Evolutionary conservation across 2,113 vertebrate genomes (phyloP).

Genomic region (Phoxinus phoxinus): DNA sequence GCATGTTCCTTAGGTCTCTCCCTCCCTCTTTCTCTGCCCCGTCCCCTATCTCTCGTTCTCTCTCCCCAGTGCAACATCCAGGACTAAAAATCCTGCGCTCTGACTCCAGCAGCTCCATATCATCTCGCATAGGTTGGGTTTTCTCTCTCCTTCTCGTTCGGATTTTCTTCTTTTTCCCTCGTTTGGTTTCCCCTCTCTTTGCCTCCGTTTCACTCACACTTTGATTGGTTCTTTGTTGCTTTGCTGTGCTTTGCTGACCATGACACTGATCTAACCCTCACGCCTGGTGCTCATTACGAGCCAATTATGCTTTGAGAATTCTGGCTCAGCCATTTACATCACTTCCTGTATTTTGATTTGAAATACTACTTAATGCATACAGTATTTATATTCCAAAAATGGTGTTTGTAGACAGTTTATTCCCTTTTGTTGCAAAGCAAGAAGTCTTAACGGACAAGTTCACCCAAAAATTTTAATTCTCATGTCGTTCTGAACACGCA

Average conservation of each 20-base stretch:
- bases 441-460: background rate
- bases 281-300: slow-evolving; percentile 39
- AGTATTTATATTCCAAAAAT: background rate
- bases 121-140: slow-evolving; percentile 90
- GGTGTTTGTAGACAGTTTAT: slow-evolving; percentile 1
- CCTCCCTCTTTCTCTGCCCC: slow-evolving; percentile 57
- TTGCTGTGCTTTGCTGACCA: slow-evolving; percentile 72
- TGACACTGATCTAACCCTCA: slow-evolving; percentile 67
- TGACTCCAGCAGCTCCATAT: slow-evolving; percentile 93
- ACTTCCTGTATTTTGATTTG: slow-evolving; percentile 8
- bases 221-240: slow-evolving; percentile 54
- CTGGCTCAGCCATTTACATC: slow-evolving; percentile 19
- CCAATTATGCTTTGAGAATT: background rate
- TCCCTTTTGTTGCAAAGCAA: background rate
- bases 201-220: slow-evolving; percentile 41
- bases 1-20: slow-evolving; percentile 78
- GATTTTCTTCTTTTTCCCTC: slow-evolving; percentile 32
- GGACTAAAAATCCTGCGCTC: slow-evolving; percentile 94
- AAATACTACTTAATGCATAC: background rate
- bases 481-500: slow-evolving; percentile 11
- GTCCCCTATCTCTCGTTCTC: slow-evolving; percentile 73
- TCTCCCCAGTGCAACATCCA: slow-evolving; percentile 89
- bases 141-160: slow-evolving; percentile 65
- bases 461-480: background rate
- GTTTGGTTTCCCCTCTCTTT: slow-evolving; percentile 6